These are phyloP conservation scores for Drosophila aldrichi DNA, from an alignment of 2,888 invertebrate genomes.

Conservation along the genomic window DNA sequence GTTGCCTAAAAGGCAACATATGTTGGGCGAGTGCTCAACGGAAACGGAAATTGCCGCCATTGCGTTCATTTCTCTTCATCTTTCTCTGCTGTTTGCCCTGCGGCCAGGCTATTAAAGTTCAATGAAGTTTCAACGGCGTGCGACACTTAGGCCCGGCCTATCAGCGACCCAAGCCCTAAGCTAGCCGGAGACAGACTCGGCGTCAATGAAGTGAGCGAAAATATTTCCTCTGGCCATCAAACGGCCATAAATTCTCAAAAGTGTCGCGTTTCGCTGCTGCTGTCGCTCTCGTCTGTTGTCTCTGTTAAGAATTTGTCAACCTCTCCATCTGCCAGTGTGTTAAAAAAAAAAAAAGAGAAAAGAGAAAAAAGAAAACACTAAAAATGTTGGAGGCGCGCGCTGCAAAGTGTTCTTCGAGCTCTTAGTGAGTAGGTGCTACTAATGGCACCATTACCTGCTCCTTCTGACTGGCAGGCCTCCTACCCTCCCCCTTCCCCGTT, in stretches of 20 bases:
- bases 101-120: conserved; percentile 70
- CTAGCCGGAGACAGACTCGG: conserved; percentile 21
- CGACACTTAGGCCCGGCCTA: conserved; percentile 53
- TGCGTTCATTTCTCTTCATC: not conserved
- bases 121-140: conserved; percentile 66
- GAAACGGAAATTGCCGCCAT: conserved; percentile 42
- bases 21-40: conserved; percentile 20
- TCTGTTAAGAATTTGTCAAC: conserved; percentile 8
- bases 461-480: not conserved
- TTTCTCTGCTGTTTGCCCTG: conserved; percentile 31
- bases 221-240: conserved; percentile 74
- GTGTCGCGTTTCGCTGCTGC: conserved; percentile 33
- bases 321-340: not conserved
- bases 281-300: conserved; percentile 10
- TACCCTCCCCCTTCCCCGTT: not conserved
- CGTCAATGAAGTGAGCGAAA: conserved; percentile 72
- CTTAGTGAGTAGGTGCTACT: conserved; percentile 70
- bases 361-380: not conserved
- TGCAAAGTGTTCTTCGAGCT: conserved; percentile 23
- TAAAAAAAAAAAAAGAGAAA: not conserved
- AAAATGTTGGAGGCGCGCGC: conserved; percentile 30
- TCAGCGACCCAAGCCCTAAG: conserved; percentile 7
- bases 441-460: conserved; percentile 72
- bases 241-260: conserved; percentile 71
- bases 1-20: conserved; percentile 13